Conservation (phyloP, 2,797 vertebrate genomes). For the Thripadectes ignobilis region DNA sequence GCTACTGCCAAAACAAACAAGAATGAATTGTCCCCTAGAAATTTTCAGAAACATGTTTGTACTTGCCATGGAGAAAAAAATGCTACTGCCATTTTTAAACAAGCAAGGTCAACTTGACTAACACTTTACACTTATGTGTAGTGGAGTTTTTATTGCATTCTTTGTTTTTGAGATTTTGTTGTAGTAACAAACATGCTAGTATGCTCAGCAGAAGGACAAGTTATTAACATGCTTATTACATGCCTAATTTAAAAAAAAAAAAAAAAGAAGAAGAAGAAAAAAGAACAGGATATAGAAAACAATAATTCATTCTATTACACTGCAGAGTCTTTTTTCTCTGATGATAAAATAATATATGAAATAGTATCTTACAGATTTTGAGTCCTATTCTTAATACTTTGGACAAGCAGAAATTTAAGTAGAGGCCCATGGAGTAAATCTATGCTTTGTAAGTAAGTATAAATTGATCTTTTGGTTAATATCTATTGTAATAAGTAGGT, state of each 20-base stretch:
- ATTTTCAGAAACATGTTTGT: not conserved
- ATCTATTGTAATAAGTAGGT: not conserved
- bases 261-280: too few relatives aligned
- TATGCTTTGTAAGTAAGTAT: not conserved
- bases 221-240: not conserved
- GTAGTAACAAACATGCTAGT: not conserved
- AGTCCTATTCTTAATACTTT: not conserved
- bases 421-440: not conserved
- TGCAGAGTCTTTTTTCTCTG: not conserved
- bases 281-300: not conserved
- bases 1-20: not conserved
- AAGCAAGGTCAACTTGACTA: not conserved
- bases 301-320: not conserved
- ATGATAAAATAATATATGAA: not conserved
- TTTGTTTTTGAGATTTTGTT: not conserved
- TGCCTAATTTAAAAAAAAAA: not conserved
- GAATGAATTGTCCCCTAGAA: not conserved
- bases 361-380: not conserved
- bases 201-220: not conserved
- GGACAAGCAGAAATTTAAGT: not conserved
- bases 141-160: not conserved
- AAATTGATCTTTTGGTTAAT: not conserved
- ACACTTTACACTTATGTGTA: not conserved
- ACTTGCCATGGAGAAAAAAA: not conserved
- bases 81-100: not conserved